Evolutionary conservation across 2,113 vertebrate species (phyloP).

Genomic region (Centropus bengalensis): DNA sequence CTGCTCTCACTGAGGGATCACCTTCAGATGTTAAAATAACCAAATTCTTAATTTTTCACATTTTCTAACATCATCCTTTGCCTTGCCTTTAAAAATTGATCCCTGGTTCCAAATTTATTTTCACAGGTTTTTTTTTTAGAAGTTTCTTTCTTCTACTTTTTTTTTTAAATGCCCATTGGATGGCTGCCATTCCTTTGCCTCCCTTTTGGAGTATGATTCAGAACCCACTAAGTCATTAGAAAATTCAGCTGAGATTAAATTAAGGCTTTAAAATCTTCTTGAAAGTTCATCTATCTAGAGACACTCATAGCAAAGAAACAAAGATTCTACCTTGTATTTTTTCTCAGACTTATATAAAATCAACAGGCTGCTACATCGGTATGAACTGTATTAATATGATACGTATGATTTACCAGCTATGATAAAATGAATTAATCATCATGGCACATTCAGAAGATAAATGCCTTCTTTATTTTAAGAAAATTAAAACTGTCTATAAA

Average conservation of each 20-base stretch:
- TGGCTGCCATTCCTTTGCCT: background rate
- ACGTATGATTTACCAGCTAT: background rate
- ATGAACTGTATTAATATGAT: background rate
- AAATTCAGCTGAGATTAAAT: background rate
- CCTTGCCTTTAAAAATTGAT: background rate
- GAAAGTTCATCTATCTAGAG: background rate
- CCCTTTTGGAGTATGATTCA: background rate
- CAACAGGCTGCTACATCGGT: background rate
- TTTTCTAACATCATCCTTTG: background rate
- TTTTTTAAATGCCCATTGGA: background rate
- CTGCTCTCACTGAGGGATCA: background rate
- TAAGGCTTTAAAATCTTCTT: background rate
- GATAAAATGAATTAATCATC: background rate
- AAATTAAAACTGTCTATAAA: background rate
- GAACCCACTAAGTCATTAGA: background rate
- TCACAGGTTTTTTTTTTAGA: background rate
- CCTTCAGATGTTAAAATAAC: background rate
- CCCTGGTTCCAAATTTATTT: background rate
- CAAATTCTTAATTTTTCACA: background rate
- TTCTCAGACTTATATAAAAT: background rate
- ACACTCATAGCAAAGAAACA: background rate
- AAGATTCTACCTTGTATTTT: background rate
- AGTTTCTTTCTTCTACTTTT: too few relatives aligned
- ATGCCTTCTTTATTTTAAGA: background rate
- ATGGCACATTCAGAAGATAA: background rate